phyloP scores from a whole-genome alignment of 2,797 vertebrate species.

The Phalanger gymnotis region DNA sequence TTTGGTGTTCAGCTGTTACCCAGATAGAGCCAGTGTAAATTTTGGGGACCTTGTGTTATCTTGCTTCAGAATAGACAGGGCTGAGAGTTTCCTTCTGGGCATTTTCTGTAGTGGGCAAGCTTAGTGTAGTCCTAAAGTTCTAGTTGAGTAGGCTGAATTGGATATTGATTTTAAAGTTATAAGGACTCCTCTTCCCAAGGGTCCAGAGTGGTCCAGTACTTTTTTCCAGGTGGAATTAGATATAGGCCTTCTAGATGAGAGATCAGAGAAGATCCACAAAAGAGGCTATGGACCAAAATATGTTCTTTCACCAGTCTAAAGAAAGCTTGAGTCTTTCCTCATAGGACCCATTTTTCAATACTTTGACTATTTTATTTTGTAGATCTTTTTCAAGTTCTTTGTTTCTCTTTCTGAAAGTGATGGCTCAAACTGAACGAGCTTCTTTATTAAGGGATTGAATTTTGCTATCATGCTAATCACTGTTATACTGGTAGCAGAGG shows the following conservation, averaged over 20 bases:
- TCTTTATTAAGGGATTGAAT: not conserved
- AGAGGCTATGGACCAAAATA: not conserved
- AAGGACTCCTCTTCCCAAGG: not conserved
- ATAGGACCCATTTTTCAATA: not conserved
- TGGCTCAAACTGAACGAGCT: not conserved
- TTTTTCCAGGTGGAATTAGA: too few species aligned
- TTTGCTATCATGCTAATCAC: accelerated
- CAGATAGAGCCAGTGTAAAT: not conserved
- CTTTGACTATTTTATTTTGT: not conserved
- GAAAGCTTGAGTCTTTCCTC: not conserved
- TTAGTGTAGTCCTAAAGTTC: not conserved
- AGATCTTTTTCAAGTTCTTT: not conserved
- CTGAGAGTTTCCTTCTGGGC: not conserved
- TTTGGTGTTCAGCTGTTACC: not conserved
- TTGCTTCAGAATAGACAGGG: not conserved
- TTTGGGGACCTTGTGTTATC: not conserved
- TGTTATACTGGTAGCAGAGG: not conserved
- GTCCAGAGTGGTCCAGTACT: not conserved
- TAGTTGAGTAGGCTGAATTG: not conserved
- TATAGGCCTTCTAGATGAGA: not conserved
- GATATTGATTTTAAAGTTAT: not conserved
- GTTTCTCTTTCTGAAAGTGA: not conserved
- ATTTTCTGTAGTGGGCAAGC: not conserved
- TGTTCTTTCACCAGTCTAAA: not conserved
- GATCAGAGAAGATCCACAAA: not conserved